Evolutionary conservation across 2,888 invertebrate genomes (phyloP).

Genomic region (Bimastos eiseni): DNA sequence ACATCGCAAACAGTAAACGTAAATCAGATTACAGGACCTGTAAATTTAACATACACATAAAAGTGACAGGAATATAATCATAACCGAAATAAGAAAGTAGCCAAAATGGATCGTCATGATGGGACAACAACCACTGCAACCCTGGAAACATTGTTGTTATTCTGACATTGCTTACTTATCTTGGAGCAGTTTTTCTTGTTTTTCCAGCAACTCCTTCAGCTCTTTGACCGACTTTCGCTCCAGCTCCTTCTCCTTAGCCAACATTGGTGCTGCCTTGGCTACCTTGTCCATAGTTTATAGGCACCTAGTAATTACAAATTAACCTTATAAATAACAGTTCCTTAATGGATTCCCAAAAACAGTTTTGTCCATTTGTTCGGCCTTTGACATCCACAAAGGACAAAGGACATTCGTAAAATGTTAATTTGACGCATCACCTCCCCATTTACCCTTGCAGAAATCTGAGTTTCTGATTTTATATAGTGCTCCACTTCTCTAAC

Average conservation of each 20-base stretch:
- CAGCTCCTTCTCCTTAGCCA: neutral
- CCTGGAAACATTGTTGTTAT: neutral
- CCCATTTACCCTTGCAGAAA: neutral
- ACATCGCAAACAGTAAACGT: too few species aligned
- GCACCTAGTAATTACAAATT: neutral
- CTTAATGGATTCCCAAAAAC: neutral
- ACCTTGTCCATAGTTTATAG: neutral
- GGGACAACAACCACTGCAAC: too few species aligned
- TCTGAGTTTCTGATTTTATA: too few species aligned
- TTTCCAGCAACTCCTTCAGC: neutral
- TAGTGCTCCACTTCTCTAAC: too few species aligned
- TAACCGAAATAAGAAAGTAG: neutral
- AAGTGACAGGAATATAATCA: neutral
- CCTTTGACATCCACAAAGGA: neutral
- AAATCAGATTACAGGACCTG: neutral
- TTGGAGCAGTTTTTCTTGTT: slow-evolving; percentile 5
- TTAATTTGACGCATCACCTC: neutral
- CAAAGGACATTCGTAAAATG: too few species aligned
- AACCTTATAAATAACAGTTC: neutral
- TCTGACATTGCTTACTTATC: neutral
- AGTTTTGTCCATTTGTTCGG: neutral
- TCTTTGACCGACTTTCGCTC: neutral
- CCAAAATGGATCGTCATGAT: neutral
- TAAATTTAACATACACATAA: neutral
- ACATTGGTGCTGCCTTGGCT: neutral